Base-by-base conservation (phyloP, 2,797 vertebrate genomes). In the Leptodactylus fallax region DNA sequence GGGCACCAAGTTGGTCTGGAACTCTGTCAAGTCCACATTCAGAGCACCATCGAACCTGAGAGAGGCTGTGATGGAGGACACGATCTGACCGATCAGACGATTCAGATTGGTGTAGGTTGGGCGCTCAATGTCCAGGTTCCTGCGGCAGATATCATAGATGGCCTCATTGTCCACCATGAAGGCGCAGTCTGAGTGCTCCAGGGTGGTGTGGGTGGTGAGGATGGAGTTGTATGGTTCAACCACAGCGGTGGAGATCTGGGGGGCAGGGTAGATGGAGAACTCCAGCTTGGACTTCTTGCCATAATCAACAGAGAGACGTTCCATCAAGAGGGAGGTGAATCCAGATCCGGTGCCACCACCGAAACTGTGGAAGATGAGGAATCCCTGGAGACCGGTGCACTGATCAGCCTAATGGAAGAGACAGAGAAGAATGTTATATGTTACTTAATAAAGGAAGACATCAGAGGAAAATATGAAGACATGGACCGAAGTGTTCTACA, bases 271-370 rank as follows among this genome's bases (percentile, higher is more conserved):
- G 74, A 95, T 92, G 11, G 94, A 92, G 88, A 93, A 96, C 87
- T 96, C 95, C 16, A 96, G 63, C 81, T 95, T 95, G 49, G 93
- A 86, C 27, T 86, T 94, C 90, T 93, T 92, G 91, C 95, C 95
- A 0, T 96, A 96, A 83, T 96, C 96, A 16, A 96, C 96, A 0
- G 96, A 97, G 86, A 97, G 96, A 10, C 95, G 93, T 69, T 97
- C 96, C 96, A 97, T 96, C 61, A 96, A 87, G 56, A 97, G 90
- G 1, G 96, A 96, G 79, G 96, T 96, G 93, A 97, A 97, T 10
- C 96, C 96, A 0, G 96, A 96, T 55, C 96, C 95, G 0, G 96
- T 97, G 56, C 96, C 95, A 0, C 96, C 96, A 6, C 96, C 96
- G 21, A 96, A 93, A 89, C 89, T 93, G 51, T 90, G 88, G 84